Percentiles rank a stretch among this genome's conserved stretches.
These are phyloP conservation scores for Hoplias malabaricus DNA, from an alignment of 2,113 vertebrate species.

Conservation along the genomic window DNA sequence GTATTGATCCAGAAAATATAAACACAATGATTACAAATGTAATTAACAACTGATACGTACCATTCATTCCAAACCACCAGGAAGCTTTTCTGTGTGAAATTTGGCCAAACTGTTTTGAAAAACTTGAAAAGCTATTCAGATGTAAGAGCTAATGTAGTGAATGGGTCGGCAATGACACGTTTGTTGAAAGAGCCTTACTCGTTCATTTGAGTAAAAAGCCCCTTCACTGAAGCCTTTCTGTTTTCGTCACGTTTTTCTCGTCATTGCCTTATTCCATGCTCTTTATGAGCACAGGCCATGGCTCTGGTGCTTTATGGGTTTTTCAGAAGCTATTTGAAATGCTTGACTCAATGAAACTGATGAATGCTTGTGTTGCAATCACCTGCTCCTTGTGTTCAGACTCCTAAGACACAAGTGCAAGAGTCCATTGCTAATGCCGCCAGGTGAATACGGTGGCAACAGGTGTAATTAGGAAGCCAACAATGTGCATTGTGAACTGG, in stretches of 20 bases:
- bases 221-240: background rate
- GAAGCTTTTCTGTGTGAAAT: too few relatives aligned
- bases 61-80: too few relatives aligned
- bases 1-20: too few relatives aligned
- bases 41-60: too few relatives aligned
- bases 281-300: background rate
- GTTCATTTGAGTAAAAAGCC: too few relatives aligned
- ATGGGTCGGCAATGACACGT: too few relatives aligned
- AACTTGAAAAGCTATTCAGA: too few relatives aligned
- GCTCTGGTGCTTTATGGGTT: background rate
- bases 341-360: background rate
- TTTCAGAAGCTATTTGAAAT: background rate
- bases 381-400: slow-evolving; percentile 6
- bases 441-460: background rate
- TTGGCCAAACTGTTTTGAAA: too few relatives aligned
- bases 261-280: background rate
- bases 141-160: too few relatives aligned
- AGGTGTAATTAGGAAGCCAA: slow-evolving; percentile 22
- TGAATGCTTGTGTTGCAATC: background rate
- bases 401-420: background rate
- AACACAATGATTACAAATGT: too few relatives aligned
- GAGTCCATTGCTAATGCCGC: background rate
- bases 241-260: background rate
- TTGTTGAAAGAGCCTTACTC: background rate
- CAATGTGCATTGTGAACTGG: slow-evolving; percentile 4